Evolutionary conservation across 2,113 vertebrate species (phyloP), one percentile per base, ranked within the genome.

Genomic region (Alexandromys fortis): DNA sequence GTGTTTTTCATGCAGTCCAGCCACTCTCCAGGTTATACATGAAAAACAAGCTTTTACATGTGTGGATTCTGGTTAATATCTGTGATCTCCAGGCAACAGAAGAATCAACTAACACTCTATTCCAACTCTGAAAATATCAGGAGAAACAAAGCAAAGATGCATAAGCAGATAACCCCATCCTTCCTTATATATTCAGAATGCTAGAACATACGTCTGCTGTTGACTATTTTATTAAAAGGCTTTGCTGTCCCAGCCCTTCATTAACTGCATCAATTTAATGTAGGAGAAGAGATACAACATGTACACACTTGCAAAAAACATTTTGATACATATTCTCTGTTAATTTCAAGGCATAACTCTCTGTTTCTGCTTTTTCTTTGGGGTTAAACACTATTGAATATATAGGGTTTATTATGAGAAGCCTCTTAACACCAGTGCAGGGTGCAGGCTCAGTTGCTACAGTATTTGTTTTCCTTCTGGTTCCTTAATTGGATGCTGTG

Each of bases 211-310:
- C 4, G 17, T 47, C 16, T 68, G 38, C 30, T 89, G 81, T 88
- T 96, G 81, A 92, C 70, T 89, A 67, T 91, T 89, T 82, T 67
- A 95, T 76, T 28, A 83, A 92, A 97, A 97, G 0, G 1, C 13
- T 96, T 76, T 88, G 4, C 63, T 33, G 67, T 70, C 47, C 22
- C 89, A 96, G 73, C 82, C 17, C 30, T 92, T 83, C 16, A 42
- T 70, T 96, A 89, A 96, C 65, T 82, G 52, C 77, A 89, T 89
- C 61, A 73, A 38, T 89, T 96, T 83, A 77, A 65, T 85, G 78
- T 89, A 75, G 73, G 82, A 75, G 45, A 89, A 81, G n/a, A 91
- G 88, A 92, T 91, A 94, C 52, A 96, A 81, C 77, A 72, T 38
- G 49, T 35, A 78, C 61, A 86, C 58, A 77, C 5, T 22, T 89